Base-by-base conservation (phyloP, 2,797 vertebrate genomes). In the Pipistrellus nathusii region DNA sequence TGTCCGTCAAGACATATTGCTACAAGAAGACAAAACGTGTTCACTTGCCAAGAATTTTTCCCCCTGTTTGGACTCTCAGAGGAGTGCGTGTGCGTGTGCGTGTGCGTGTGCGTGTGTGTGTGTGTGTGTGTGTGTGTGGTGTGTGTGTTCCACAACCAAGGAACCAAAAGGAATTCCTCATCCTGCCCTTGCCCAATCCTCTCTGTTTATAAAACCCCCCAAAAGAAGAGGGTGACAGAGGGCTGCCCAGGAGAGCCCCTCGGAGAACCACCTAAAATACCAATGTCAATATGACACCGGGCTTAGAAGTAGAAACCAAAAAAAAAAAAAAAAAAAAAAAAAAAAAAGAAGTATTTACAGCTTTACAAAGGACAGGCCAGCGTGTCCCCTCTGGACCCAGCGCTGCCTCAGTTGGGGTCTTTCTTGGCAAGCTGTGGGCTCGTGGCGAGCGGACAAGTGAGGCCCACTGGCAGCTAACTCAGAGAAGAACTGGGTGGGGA, bases 261-360 rank as follows among this genome's bases (percentile, higher is more conserved):
- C 94, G 66, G 96, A 97, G 96, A 94, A 71, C 75, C 95, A 94
- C 73, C 95, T 97, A 97, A 97, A 98, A 98, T 97, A 92, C 90
- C 97, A 95, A 94, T 98, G 98, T 98, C 98, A 98, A 98, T 98
- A 97, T 98, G 98, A 98, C 98, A 98, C 97, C 17, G 3, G 93
- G 41, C 76, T 96, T 95, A 96, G 77, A 96, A 95, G 97, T 97
- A 98, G 97, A 97, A 98, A 98, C 27, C 69, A 94, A 97, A 94
- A 97, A 48, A 44, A 44, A 44, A 44, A 35, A 35, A 35, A 35
- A 35, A 35, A 35, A 35, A 35, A 35, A 38, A 38, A 38, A 38
- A 38, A 46, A 97, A n/a, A n/a, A n/a, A n/a, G n/a, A n/a, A 94
- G 97, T 98, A 98, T 98, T 97, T 98, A 98, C 98, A 98, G 96